Base-by-base conservation (phyloP, 2,113 vertebrate species). In the Oceanites oceanicus region DNA sequence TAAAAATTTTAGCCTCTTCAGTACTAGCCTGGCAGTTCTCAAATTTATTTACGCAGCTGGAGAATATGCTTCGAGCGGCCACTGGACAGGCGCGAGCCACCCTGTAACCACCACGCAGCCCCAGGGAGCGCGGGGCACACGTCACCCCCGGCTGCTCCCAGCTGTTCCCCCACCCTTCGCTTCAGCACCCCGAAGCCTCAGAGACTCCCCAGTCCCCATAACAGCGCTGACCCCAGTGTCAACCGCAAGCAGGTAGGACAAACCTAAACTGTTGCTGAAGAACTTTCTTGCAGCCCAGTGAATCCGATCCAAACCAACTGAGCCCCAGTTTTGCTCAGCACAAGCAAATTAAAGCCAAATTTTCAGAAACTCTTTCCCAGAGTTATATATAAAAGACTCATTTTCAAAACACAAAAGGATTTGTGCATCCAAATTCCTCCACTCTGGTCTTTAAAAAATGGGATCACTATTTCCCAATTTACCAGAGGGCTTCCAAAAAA, bases 181-280 rank as follows among this genome's bases (percentile, higher is more conserved):
- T 5, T 2, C 0, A 22, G n/a, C 1, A 7, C 12, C 52, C 2
- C 10, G 15, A 32, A 52, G 63, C 44, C 61, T 13, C 19, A 2
- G 45, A 26, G 30, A 36, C 30, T 17, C 50, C 22, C 26, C 5
- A 7, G 56, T 32, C 49, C 47, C 66, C 18, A 2, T 2, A 34
- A n/a, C 53, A 59, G 38, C 55, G 42, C 7, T 10, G 30, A n/a
- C 14, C 19, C 16, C 44, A 14, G 32, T 1, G 7, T 6, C 85
- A 44, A 9, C 32, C 20, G 11, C 32, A 44, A 30, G 38, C 55
- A n/a, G 10, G 6, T 1, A 45, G 65, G 11, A 27, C 22, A 27
- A 32, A 13, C 1, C 38, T n/a, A 10, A 70, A 14, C 47, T 19
- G 32, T 8, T 47, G 11, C 14, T 4, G 19, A 52, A 38, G 38